Conservation (phyloP, 2,113 vertebrate species). For the Anthoscopus minutus region DNA sequence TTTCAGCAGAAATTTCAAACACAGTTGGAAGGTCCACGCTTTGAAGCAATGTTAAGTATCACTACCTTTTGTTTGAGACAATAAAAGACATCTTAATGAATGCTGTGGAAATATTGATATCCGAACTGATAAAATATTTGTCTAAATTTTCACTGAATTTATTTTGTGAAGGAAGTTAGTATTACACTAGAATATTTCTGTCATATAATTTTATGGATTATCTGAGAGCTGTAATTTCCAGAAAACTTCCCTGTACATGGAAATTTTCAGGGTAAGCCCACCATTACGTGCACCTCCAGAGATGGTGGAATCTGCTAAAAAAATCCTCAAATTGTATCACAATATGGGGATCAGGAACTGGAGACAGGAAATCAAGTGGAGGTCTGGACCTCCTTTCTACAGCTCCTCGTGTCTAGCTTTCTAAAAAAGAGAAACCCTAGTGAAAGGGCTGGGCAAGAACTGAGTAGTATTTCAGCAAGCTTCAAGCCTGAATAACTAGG, state of each 20-base stretch:
- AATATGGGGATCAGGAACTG: neutral
- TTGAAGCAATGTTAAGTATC: neutral
- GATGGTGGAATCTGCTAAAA: neutral
- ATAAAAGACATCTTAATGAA: neutral
- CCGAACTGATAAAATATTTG: neutral
- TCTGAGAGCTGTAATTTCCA: neutral
- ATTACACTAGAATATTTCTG: neutral
- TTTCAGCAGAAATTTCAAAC: neutral
- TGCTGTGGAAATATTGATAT: neutral
- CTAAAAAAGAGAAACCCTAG: neutral
- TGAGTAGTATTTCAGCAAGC: neutral
- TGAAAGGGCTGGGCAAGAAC: neutral
- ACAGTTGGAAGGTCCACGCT: neutral
- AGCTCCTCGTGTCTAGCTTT: neutral
- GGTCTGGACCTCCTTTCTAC: neutral
- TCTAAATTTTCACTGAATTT: neutral
- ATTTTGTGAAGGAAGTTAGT: neutral
- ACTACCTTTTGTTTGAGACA: neutral
- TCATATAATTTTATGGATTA: neutral
- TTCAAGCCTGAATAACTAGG: neutral
- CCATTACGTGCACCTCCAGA: fast-evolving
- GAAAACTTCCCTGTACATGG: neutral
- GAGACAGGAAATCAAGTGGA: fast-evolving
- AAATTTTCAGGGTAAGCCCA: neutral
- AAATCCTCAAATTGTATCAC: neutral